Conservation (phyloP, 2,888 invertebrate genomes). For the Laspeyria flexula region DNA sequence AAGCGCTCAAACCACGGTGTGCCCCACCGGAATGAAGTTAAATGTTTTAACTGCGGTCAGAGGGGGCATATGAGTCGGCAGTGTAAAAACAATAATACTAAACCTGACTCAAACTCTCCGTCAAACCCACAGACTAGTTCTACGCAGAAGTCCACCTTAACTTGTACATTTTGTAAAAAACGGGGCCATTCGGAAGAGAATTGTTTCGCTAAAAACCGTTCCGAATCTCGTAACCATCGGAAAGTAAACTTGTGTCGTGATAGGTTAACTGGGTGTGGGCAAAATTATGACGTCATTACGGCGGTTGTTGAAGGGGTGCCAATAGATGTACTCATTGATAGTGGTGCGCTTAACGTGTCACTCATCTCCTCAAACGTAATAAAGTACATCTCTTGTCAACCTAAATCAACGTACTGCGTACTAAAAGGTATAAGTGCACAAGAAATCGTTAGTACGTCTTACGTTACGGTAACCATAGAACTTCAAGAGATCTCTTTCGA, state of each 20-base stretch:
- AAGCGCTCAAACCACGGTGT: neutral
- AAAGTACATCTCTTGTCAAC: constrained; percentile 3
- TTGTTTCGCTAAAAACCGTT: neutral
- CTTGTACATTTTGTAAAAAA: constrained; percentile 5
- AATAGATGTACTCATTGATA: constrained; percentile 12
- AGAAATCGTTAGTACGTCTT: neutral
- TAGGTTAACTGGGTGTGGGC: neutral
- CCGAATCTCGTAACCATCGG: neutral
- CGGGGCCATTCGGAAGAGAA: neutral
- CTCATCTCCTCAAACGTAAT: constrained; percentile 1
- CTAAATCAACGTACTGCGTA: neutral
- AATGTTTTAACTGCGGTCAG: neutral
- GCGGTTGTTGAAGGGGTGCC: constrained; percentile 10
- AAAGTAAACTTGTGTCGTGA: neutral
- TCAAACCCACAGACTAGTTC: neutral
- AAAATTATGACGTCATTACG: neutral
- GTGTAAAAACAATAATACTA: neutral
- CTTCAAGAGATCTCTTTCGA: neutral
- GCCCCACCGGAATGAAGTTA: too few relatives aligned
- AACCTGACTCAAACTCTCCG: too few relatives aligned
- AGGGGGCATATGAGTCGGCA: neutral
- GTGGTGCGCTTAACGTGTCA: constrained; percentile 6
- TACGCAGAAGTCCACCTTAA: too few relatives aligned
- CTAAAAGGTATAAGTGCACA: constrained; percentile 4
- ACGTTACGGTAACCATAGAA: constrained; percentile 13